Percentiles rank a stretch among this genome's conserved stretches.
These are phyloP conservation scores for Pavo muticus DNA, from an alignment of 2,113 vertebrate species.

Conservation along the genomic window DNA sequence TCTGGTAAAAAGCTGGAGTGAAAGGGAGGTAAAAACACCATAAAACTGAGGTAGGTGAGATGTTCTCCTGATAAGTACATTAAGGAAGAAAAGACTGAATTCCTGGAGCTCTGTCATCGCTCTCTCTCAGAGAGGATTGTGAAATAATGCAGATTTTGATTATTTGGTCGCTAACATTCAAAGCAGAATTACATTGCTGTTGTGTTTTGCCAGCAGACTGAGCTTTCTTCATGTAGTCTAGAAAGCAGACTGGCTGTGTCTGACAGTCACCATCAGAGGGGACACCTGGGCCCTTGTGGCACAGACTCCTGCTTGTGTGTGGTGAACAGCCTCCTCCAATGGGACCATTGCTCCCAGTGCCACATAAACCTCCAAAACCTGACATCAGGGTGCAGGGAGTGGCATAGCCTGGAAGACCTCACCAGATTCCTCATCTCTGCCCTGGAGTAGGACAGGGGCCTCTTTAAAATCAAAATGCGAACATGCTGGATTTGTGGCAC, in stretches of 20 bases:
- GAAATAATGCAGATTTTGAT: neutral
- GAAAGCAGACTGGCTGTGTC: neutral
- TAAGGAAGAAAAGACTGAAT: neutral
- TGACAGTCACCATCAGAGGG: neutral
- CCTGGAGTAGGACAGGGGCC: neutral
- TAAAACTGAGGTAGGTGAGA: neutral
- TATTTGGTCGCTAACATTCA: neutral
- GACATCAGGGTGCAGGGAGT: neutral
- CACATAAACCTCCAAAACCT: neutral
- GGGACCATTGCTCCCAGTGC: neutral
- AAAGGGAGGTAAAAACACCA: neutral
- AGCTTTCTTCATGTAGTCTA: neutral
- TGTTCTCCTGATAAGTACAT: neutral
- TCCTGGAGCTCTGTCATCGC: neutral
- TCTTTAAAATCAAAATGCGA: neutral
- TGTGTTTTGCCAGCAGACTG: neutral
- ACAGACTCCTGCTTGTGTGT: fast-evolving
- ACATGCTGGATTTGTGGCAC: fast-evolving
- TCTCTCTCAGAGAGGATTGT: neutral
- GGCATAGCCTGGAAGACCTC: neutral
- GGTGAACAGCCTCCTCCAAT: neutral
- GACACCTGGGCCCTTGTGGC: neutral
- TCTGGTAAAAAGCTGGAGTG: neutral
- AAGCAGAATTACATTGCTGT: neutral
- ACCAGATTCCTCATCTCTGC: neutral